Evolutionary conservation across 2,888 invertebrate genomes (phyloP), one percentile per base, ranked within the genome.

Genomic region (Busseola fusca): DNA sequence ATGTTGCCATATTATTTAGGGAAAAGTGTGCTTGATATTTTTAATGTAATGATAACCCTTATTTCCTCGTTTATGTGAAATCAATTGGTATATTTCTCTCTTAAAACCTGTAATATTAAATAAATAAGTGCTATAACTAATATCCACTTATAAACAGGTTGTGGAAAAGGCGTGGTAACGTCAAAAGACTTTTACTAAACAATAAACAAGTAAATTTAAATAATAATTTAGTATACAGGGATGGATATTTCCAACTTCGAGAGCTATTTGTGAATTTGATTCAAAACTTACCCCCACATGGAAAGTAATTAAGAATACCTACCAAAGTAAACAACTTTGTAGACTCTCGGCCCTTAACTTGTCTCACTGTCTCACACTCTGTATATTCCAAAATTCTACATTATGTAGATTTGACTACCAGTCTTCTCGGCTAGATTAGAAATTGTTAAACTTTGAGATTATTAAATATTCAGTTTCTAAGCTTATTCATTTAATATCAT

Each of bases 1-100:
- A 70, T 75, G 80, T 69, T 69, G 83, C 83, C 68, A 83, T 70
- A 83, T 76, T 67, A 74, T 81, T 83, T 71, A 68, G 42, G 76
- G 50, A 56, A 70, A 70, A 69, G 54, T 56, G 60, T 83, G 84
- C 76, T 83, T 76, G 40, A 52, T 74, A 65, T 65, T 5, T 71
- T 74, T 50, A 70, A 56, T 57, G 37, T 63, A 58, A 50, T 60
- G 40, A 64, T 56, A 64, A 69, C 25, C n/a, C 37, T 3, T 64
- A 66, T 42, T 37, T 81, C 56, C 56, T 67, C n/a, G 45, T 56
- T 81, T 76, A 45, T n/a, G 60, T 67, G 16, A 60, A 57, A 60
- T 50, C 27, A 48, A 40, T 64, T 74, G 30, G 42, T 63, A 63
- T 57, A 57, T 45, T 16, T 78, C 18, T 72, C 45, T 50, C n/a